A percentile compares a stretch with the other conserved stretches of the same genome.
These are phyloP conservation scores for Meteorus cinctellus DNA, from an alignment of 2,888 invertebrate species.

Conservation along the genomic window DNA sequence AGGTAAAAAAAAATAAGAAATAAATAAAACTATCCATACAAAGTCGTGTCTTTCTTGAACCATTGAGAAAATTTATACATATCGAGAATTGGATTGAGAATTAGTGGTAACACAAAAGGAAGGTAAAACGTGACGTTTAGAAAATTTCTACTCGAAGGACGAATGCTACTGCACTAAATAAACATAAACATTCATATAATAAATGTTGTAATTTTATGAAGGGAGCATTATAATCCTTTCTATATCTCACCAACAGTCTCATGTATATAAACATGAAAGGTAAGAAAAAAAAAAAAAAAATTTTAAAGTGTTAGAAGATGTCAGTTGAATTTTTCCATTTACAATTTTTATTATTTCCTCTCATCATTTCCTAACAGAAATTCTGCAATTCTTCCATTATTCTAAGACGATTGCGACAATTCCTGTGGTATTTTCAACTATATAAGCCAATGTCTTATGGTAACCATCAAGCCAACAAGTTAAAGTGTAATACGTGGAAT, in stretches of 20 bases:
- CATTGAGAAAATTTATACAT: conserved; percentile 23
- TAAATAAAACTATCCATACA: not conserved
- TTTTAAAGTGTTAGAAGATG: not conserved
- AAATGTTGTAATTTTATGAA: conserved; percentile 52
- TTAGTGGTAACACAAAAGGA: conserved; percentile 7
- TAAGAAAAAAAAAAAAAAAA: not conserved
- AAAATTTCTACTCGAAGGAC: conserved; percentile 33
- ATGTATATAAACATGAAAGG: not conserved
- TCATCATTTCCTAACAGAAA: not conserved
- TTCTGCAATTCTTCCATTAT: not conserved
- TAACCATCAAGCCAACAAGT: not conserved
- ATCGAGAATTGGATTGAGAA: conserved; percentile 6
- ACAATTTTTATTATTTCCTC: not conserved
- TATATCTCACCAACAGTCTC: conserved; percentile 18
- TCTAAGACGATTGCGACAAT: conserved; percentile 11
- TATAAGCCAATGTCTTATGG: not conserved
- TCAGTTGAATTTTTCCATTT: not conserved
- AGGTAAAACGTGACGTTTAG: conserved; percentile 37
- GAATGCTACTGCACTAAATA: not conserved
- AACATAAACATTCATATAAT: conserved; percentile 36
- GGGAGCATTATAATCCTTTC: not conserved
- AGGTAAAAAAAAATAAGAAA: not conserved
- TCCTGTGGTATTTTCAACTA: not conserved
- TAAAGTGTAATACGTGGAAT: not conserved
- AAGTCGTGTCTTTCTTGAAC: conserved; percentile 32